Evolutionary conservation across 2,113 vertebrate species (phyloP), one percentile per base, ranked within the genome.

Genomic region (Asarcornis scutulata): DNA sequence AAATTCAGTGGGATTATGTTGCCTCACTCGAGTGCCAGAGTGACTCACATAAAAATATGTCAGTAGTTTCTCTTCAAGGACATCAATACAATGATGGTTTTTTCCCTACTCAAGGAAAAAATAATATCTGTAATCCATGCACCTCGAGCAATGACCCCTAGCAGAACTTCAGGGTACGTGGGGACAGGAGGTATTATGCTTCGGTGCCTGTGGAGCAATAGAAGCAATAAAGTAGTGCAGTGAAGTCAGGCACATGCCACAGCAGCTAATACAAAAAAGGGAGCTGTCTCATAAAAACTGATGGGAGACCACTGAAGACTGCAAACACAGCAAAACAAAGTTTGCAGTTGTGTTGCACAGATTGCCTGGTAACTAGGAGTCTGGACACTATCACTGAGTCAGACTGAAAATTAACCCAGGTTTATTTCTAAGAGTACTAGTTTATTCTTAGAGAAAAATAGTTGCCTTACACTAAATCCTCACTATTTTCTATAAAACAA

Each of bases 31-130:
- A 95, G 18, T 42, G 62, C 58, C 21, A 23, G 31, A 68, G 73
- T 89, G 84, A 79, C 31, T 76, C 53, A 76, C 38, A 86, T 21
- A 58, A 72, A 91, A 94, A 83, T 44, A 38, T 32, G 21, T 74
- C 88, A 86, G 48, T 73, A 69, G n/a, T 66, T 92, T 76, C 71
- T 87, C 53, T 82, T 78, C 86, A 78, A 83, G 59, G 74, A 62
- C 67, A 66, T 76, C 29, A 62, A 62, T 25, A 36, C 5, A 68
- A 34, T 64, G 48, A 13, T 27, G 12, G 1, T 55, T 85, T 85
- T 32, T 26, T 0, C 6, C 15, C 27, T 5, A 34, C 3, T 44
- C 11, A 34, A 1, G 5, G 7, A 5, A 66, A 12, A 36, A 27
- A 38, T 1, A 13, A 9, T 55, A 12, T 40, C 29, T 88, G 26